Base-by-base conservation (phyloP, 2,113 vertebrate genomes). In the Thalassoma bifasciatum region DNA sequence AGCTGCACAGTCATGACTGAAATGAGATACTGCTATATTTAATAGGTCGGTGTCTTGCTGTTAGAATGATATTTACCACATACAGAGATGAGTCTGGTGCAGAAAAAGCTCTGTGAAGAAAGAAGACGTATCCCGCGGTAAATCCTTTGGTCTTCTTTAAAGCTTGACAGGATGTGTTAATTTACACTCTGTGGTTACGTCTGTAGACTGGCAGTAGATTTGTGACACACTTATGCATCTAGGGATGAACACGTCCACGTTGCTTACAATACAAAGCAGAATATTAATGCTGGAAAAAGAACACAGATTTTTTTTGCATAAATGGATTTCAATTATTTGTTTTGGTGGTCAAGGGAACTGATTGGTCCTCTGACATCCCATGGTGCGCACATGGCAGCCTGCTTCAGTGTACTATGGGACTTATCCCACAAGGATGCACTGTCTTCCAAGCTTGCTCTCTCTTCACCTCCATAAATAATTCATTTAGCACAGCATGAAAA, bases 1-100 rank as follows among this genome's bases (percentile, higher is more conserved):
- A 88, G 94, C 84, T 91, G 92, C 93, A 89, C 93, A 94, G 94
- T 94, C 66, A 92, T 94, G 87, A 94, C 91, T 94, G 90, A 82
- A 90, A 88, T 63, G 82, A 90, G 90, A 92, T 89, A 91, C 90
- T 94, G 92, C 94, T 94, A 94, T 93, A 91, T 30, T 81, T 95
- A 93, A 95, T 95, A 93, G 92, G 81, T 21, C 88, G 91, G 92
- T 92, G 92, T 89, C 91, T 90, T 66, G 91, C 91, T 87, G 95
- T 92, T 91, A 92, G 90, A 69, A 87, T 92, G 91, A 90, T 94
- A 93, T 95, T 95, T 93, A 92, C 92, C 81, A 66, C 66, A 56
- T 19, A 34, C 53, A 19, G 56, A 56, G 54, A 67, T 50, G 65
- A 42, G 38, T 10, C 34, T 47, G 11, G 44, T n/a, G 2, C 22